These are phyloP conservation scores for Sipha flava DNA, from an alignment of 1,140 invertebrate species.

Conservation along the genomic window DNA sequence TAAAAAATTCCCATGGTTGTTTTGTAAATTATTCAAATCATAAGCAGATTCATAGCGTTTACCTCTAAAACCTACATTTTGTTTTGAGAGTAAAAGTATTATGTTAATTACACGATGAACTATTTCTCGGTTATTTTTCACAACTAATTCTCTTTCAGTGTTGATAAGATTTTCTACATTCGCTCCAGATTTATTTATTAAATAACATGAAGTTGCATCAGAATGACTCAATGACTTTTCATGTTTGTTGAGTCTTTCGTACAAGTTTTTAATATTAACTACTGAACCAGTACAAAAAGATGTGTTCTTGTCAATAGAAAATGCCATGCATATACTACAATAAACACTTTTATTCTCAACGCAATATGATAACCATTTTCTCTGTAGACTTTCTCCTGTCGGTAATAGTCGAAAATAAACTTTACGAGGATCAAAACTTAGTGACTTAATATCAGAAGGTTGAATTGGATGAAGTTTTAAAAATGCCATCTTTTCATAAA, in stretches of 20 bases:
- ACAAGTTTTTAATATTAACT: not conserved
- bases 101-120: not conserved
- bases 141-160: not conserved
- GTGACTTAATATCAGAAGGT: not conserved
- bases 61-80: not conserved
- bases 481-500: too few species aligned
- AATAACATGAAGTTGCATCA: too few species aligned
- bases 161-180: not conserved
- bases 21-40: not conserved
- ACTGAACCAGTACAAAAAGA: not conserved
- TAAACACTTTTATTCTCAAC: not conserved
- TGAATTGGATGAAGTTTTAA: not conserved
- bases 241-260: not conserved
- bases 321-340: not conserved
- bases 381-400: not conserved
- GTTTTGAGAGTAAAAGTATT: not conserved
- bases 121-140: not conserved
- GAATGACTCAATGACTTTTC: too few species aligned
- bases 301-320: not conserved
- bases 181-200: not conserved
- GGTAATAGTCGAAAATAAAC: not conserved
- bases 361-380: not conserved
- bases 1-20: not conserved
- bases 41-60: not conserved
- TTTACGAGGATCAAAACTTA: not conserved